phyloP scores from a whole-genome alignment of 2,797 vertebrate species.

The Molossus molossus region DNA sequence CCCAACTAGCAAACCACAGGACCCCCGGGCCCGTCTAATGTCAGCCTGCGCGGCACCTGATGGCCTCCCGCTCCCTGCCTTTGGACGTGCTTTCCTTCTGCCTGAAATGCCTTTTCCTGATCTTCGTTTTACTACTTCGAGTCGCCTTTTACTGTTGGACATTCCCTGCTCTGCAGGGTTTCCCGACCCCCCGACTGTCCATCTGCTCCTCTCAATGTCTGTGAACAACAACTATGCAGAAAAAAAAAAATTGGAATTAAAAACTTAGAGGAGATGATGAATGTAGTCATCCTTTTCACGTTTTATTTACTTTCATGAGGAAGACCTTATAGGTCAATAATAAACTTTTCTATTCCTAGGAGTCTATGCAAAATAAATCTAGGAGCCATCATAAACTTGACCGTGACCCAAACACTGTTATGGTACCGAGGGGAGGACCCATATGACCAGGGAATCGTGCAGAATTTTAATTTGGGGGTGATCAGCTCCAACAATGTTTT shows the following conservation, averaged over 20 bases:
- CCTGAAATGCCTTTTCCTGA: not conserved
- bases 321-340: not conserved
- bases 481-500: not conserved
- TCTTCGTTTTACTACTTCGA: not conserved
- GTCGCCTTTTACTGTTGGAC: constrained; percentile 20
- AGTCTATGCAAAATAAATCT: not conserved
- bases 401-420: not conserved
- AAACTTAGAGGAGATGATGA: not conserved
- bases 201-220: not conserved
- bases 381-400: not conserved
- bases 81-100: not conserved
- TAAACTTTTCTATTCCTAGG: not conserved
- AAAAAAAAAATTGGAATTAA: not conserved
- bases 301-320: not conserved
- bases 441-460: not conserved
- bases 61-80: not conserved
- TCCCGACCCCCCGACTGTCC: not conserved
- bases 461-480: constrained; percentile 11
- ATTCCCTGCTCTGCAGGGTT: not conserved
- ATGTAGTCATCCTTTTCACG: not conserved
- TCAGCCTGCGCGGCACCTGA: not conserved
- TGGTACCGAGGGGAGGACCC: not conserved
- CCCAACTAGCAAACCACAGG: not conserved
- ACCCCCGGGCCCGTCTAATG: not conserved
- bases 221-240: not conserved